Conservation (phyloP, 1,140 invertebrate genomes). For the Calycopis cecrops region DNA sequence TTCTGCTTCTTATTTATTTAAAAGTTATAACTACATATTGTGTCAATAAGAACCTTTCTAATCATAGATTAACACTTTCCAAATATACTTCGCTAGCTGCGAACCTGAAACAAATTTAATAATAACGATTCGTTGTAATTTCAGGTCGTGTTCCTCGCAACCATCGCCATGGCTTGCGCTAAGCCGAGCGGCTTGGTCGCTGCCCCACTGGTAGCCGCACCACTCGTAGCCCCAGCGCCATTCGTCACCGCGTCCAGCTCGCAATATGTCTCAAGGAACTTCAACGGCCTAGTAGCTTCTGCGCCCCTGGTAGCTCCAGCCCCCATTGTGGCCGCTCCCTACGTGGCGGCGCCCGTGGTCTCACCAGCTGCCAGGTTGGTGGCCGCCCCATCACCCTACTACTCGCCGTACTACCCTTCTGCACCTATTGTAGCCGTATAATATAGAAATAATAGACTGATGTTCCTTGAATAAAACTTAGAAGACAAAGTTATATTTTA, state of each 20-base stretch:
- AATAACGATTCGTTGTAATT: slow-evolving; percentile 21
- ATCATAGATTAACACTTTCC: too few relatives aligned
- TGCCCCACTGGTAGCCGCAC: slow-evolving; percentile 47
- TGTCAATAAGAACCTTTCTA: too few relatives aligned
- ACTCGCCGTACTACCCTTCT: slow-evolving; percentile 51
- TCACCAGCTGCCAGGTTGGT: slow-evolving; percentile 31
- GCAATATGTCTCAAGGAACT: slow-evolving; percentile 78
- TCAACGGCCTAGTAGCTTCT: slow-evolving; percentile 72
- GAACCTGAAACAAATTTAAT: not conserved
- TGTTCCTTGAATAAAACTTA: slow-evolving; percentile 16
- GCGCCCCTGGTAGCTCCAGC: slow-evolving; percentile 54
- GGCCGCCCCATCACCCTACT: slow-evolving; percentile 42
- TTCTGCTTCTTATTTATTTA: too few relatives aligned
- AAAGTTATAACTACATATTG: too few relatives aligned
- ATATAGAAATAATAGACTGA: slow-evolving; percentile 29
- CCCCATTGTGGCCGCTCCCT: slow-evolving; percentile 45
- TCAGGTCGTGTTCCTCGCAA: slow-evolving; percentile 52
- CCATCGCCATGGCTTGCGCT: slow-evolving; percentile 51
- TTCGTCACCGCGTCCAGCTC: slow-evolving; percentile 79
- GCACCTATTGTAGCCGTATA: slow-evolving; percentile 47
- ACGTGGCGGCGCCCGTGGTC: slow-evolving; percentile 18
- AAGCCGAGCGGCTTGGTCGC: slow-evolving; percentile 55
- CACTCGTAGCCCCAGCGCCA: slow-evolving; percentile 69
- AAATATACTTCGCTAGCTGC: not conserved
- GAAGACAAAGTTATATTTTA: slow-evolving; percentile 3